A percentile compares a stretch with the other conserved stretches of the same genome.
phyloP scores from a whole-genome alignment of 2,113 vertebrate species.

The Brachypteracias leptosomus region DNA sequence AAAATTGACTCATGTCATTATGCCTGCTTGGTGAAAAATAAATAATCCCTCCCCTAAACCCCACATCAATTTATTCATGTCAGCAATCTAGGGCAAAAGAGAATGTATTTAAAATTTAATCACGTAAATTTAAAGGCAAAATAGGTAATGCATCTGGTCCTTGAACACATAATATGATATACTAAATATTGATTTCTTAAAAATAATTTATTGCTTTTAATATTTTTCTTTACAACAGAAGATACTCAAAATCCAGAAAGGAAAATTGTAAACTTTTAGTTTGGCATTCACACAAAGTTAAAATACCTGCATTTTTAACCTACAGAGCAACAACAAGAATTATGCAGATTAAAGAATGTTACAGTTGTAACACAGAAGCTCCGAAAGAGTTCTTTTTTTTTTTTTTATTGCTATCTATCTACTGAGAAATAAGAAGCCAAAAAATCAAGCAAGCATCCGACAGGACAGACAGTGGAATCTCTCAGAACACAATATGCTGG shows the following conservation, averaged over 20 bases:
- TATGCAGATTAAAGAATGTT: slow-evolving; percentile 83
- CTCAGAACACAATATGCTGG: slow-evolving; percentile 82
- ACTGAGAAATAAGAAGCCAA: slow-evolving; percentile 83
- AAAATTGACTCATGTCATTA: slow-evolving; percentile 47
- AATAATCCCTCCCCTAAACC: slow-evolving; percentile 18
- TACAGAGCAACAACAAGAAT: slow-evolving; percentile 81
- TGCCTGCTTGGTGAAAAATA: slow-evolving; percentile 56
- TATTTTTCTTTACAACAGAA: slow-evolving; percentile 94
- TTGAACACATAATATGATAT: slow-evolving; percentile 94
- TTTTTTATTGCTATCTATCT: slow-evolving; percentile 96
- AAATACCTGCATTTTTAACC: slow-evolving; percentile 85
- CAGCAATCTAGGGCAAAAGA: slow-evolving; percentile 74
- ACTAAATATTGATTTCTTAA: slow-evolving; percentile 97
- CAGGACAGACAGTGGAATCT: slow-evolving; percentile 80
- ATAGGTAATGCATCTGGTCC: slow-evolving; percentile 91
- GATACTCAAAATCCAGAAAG: slow-evolving; percentile 93
- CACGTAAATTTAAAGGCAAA: slow-evolving; percentile 84
- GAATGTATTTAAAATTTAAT: slow-evolving; percentile 75
- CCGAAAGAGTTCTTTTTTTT: slow-evolving; percentile 84
- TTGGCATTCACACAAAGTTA: slow-evolving; percentile 98
- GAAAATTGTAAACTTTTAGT: slow-evolving; percentile 99
- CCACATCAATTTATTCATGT: slow-evolving; percentile 68
- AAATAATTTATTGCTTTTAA: slow-evolving; percentile 99
- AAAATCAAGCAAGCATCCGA: slow-evolving; percentile 77
- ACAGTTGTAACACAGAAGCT: slow-evolving; percentile 84